Conservation (phyloP, 2,797 vertebrate genomes). For the Siniperca scherzeri region DNA sequence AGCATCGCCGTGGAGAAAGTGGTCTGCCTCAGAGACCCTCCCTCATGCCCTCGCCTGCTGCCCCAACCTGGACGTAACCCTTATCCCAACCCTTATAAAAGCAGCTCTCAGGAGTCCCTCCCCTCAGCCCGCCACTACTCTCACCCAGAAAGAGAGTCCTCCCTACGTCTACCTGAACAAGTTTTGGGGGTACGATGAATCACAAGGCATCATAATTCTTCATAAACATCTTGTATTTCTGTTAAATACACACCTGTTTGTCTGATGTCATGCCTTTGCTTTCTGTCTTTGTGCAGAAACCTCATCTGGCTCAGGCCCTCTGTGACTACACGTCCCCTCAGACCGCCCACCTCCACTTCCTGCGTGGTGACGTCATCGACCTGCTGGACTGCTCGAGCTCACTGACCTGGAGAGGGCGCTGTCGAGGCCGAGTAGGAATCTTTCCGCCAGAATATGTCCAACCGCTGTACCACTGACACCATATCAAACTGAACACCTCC, state of each 20-base stretch:
- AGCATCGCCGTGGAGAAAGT: constrained; percentile 86
- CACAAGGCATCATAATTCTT: neutral
- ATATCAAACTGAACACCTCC: constrained; percentile 12
- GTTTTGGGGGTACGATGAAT: constrained; percentile 59
- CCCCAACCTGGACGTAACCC: constrained; percentile 64
- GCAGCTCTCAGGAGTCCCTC: constrained; percentile 68
- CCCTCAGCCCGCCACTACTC: constrained; percentile 35
- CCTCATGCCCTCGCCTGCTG: constrained; percentile 43
- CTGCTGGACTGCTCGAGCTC: constrained; percentile 87
- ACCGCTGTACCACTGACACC: constrained; percentile 74
- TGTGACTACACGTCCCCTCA: constrained; percentile 84
- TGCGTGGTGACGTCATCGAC: constrained; percentile 89
- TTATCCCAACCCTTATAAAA: constrained; percentile 78
- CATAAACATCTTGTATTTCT: neutral
- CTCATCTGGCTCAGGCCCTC: constrained; percentile 76
- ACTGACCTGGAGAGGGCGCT: constrained; percentile 89
- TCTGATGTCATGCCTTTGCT: constrained; percentile 17
- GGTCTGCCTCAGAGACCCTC: constrained; percentile 79
- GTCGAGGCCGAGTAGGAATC: constrained; percentile 84
- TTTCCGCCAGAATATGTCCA: constrained; percentile 90
- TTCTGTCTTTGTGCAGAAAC: constrained; percentile 65
- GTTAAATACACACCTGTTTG: constrained; percentile 1
- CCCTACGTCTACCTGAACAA: constrained; percentile 31
- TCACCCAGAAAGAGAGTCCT: constrained; percentile 50
- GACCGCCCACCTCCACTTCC: constrained; percentile 87